phyloP scores from a whole-genome alignment of 92 coral and sea anemone genomes.

The Porites evermanni region DNA sequence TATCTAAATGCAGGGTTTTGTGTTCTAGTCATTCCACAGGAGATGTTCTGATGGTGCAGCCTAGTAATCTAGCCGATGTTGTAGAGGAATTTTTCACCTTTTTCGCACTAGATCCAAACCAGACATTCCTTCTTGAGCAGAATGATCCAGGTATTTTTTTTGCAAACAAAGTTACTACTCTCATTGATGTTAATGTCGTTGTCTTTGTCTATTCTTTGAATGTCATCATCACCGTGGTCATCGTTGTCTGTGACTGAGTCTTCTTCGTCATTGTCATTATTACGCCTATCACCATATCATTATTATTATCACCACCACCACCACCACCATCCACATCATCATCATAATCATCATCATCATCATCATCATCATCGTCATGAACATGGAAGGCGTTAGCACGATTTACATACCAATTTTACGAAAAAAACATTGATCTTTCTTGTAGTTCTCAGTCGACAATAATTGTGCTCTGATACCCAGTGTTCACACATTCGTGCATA shows the following conservation, averaged over 20 bases:
- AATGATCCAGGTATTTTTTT: slow-evolving; percentile 77
- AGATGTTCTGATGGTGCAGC: slow-evolving; percentile 94
- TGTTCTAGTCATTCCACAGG: slow-evolving; percentile 83
- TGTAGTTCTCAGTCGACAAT: too few relatives aligned
- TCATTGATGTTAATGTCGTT: background rate
- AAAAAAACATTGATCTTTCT: too few relatives aligned
- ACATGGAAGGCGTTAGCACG: too few relatives aligned
- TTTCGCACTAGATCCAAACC: slow-evolving; percentile 76
- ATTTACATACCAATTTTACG: too few relatives aligned
- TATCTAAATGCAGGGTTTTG: background rate
- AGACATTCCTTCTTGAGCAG: slow-evolving; percentile 70
- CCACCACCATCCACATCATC: background rate
- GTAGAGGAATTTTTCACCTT: slow-evolving; percentile 83
- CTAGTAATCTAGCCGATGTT: slow-evolving; percentile 85
- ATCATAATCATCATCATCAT: background rate
- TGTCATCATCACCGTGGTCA: background rate
- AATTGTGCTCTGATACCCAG: too few relatives aligned
- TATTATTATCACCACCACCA: too few relatives aligned
- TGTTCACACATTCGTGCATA: too few relatives aligned
- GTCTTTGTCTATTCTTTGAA: too few relatives aligned
- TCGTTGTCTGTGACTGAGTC: background rate
- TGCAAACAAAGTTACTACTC: background rate
- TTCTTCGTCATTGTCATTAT: background rate
- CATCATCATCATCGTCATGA: too few relatives aligned
- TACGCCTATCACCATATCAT: too few relatives aligned